These are phyloP conservation scores for Smutsia gigantea DNA, from an alignment of 2,797 vertebrate genomes.

Conservation along the genomic window DNA sequence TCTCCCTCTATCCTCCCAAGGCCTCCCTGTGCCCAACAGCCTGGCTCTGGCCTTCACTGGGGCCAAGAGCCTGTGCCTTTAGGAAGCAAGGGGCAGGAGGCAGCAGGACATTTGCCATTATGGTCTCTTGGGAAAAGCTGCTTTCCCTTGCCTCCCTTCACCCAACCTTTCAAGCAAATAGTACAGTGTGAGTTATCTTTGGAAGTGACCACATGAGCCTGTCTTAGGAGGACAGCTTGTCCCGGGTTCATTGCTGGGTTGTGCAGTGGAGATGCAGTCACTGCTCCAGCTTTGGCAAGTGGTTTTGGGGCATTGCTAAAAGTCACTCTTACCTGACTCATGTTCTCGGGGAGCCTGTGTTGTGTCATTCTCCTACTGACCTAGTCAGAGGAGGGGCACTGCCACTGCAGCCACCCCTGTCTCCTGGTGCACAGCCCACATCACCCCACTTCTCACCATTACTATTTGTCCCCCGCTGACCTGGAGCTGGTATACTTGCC, in stretches of 20 bases:
- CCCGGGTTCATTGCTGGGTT: background rate
- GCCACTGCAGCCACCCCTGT: background rate
- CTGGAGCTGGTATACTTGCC: background rate
- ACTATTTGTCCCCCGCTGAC: background rate
- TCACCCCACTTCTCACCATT: background rate
- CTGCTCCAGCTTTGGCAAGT: background rate
- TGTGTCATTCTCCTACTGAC: background rate
- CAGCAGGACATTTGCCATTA: background rate
- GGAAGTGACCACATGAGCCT: background rate
- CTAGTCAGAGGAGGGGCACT: background rate
- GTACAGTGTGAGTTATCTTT: background rate
- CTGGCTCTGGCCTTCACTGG: background rate
- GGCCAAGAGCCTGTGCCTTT: background rate
- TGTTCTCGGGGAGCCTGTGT: background rate
- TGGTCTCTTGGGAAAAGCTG: background rate
- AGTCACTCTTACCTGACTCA: background rate
- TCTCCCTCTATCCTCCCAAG: background rate
- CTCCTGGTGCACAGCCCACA: background rate
- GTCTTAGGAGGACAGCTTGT: background rate
- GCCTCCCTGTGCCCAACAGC: background rate
- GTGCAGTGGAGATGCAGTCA: background rate
- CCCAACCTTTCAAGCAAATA: background rate
- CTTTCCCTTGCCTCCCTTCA: background rate
- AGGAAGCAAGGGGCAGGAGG: background rate
- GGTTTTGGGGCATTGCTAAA: too few species aligned